Percentiles rank a stretch among this genome's conserved stretches.
Conservation (phyloP, 2,797 vertebrate genomes). For the Parauchenoglanis ngamensis region DNA sequence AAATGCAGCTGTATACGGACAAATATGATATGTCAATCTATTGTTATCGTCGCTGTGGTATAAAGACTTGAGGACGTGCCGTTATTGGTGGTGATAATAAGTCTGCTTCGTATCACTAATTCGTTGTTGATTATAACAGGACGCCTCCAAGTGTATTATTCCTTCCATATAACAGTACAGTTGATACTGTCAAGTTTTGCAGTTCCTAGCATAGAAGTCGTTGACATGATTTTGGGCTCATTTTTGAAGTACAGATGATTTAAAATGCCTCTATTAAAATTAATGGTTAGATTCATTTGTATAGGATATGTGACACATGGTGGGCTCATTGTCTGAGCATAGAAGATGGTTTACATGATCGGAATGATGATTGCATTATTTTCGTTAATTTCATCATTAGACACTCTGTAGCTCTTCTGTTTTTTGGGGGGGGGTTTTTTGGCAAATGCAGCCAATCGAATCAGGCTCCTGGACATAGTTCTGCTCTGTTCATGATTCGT, state of each 20-base stretch:
- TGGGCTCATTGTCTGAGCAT: not conserved
- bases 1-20: not conserved
- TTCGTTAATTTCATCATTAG: not conserved
- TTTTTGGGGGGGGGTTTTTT: not conserved
- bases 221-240: not conserved
- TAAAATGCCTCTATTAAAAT: not conserved
- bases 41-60: too few relatives aligned
- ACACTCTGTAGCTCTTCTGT: not conserved
- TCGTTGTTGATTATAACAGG: not conserved
- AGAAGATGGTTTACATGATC: not conserved
- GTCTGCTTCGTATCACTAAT: not conserved
- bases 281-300: not conserved
- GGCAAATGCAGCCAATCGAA: not conserved
- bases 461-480: slow-evolving; percentile 51
- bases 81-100: not conserved
- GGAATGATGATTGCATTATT: not conserved
- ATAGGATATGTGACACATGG: not conserved
- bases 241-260: not conserved
- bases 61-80: too few relatives aligned
- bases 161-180: not conserved
- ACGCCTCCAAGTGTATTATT: not conserved
- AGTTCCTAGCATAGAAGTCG: not conserved
- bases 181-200: not conserved
- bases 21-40: too few relatives aligned
- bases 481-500: slow-evolving; percentile 23